Conservation (phyloP, 2,888 invertebrate genomes). For the Furcula furcula region DNA sequence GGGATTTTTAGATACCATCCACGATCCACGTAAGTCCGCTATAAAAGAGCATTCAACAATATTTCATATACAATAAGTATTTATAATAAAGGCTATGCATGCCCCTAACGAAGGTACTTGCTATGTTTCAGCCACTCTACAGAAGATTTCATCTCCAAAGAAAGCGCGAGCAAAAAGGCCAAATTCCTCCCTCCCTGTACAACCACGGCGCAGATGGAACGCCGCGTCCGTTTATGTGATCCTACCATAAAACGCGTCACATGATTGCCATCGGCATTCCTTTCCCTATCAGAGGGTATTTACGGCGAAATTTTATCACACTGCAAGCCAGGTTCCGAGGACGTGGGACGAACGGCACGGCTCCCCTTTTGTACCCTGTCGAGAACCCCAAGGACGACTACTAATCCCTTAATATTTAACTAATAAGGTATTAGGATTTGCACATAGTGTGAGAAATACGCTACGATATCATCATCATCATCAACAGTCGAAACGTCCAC, state of each 20-base stretch:
- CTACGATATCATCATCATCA: too few species aligned
- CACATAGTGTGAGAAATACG: too few species aligned
- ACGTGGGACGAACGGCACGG: slow-evolving; percentile 41
- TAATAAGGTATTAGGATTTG: too few species aligned
- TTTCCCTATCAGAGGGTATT: slow-evolving; percentile 44
- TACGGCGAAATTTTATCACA: slow-evolving; percentile 55
- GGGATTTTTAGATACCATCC: too few species aligned
- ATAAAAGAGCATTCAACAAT: too few species aligned
- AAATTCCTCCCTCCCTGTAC: slow-evolving; percentile 9
- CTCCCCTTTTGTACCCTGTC: not conserved
- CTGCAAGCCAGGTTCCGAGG: slow-evolving; percentile 36
- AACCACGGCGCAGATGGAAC: slow-evolving; percentile 33
- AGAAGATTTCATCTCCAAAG: slow-evolving; percentile 23
- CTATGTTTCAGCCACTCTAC: too few species aligned
- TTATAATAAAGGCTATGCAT: too few species aligned
- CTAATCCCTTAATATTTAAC: too few species aligned
- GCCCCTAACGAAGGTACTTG: too few species aligned
- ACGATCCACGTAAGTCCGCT: too few species aligned
- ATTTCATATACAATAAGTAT: too few species aligned
- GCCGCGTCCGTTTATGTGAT: slow-evolving; percentile 33
- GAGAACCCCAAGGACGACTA: not conserved
- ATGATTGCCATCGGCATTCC: slow-evolving; percentile 53
- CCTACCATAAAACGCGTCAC: slow-evolving; percentile 42
- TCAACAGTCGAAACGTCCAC: too few species aligned
- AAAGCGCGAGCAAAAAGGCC: slow-evolving; percentile 23